phyloP scores from a whole-genome alignment of 2,888 invertebrate genomes.

The Meiosimyza decipiens region DNA sequence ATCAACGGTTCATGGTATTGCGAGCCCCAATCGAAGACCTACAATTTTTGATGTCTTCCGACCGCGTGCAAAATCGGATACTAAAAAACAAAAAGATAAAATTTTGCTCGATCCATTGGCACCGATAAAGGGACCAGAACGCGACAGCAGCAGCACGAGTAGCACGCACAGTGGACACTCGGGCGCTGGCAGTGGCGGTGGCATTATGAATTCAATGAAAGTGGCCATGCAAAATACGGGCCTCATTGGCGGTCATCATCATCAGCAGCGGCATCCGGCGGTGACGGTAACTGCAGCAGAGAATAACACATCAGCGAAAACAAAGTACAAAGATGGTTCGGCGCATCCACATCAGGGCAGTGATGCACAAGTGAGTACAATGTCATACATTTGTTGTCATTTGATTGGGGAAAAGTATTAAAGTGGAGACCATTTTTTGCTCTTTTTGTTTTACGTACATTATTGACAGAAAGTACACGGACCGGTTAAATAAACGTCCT shows the following conservation, averaged over 20 bases:
- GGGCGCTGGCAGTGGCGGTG: constrained; percentile 53
- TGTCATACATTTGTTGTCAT: neutral
- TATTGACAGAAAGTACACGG: too few species aligned
- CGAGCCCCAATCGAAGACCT: constrained; percentile 77
- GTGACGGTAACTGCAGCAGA: constrained; percentile 58
- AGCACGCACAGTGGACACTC: constrained; percentile 57
- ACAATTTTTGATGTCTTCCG: constrained; percentile 85
- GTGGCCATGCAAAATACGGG: constrained; percentile 76
- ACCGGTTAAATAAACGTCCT: too few species aligned
- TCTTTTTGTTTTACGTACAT: too few species aligned
- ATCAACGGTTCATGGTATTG: constrained; percentile 69
- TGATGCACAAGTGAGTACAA: constrained; percentile 60
- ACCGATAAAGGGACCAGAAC: constrained; percentile 50
- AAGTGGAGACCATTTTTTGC: too few species aligned
- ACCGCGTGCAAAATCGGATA: constrained; percentile 81
- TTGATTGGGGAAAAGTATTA: neutral
- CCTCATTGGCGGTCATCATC: constrained; percentile 54
- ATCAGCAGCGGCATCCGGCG: constrained; percentile 51
- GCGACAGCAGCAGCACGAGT: constrained; percentile 60
- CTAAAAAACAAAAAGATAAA: constrained; percentile 66
- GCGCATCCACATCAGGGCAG: constrained; percentile 78
- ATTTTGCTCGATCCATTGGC: constrained; percentile 58
- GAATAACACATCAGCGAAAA: constrained; percentile 54
- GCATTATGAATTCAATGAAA: constrained; percentile 86
- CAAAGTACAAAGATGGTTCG: constrained; percentile 74